These are phyloP conservation scores for Myioborus miniatus DNA, from an alignment of 2,797 vertebrate species.

Conservation along the genomic window DNA sequence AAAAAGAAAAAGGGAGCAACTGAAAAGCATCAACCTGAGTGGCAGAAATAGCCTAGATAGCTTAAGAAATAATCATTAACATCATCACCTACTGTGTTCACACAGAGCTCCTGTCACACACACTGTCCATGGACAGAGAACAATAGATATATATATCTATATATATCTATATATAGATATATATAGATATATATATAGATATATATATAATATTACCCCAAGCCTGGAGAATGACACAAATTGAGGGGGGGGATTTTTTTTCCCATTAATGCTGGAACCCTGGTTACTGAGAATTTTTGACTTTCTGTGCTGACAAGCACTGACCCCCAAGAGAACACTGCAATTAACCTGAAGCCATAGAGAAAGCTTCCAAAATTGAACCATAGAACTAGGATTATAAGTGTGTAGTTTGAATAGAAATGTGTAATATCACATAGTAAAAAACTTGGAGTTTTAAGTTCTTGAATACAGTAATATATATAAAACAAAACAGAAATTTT, in stretches of 20 bases:
- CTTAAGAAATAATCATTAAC: neutral
- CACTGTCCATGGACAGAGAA: neutral
- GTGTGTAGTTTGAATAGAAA: neutral
- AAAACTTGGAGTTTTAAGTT: neutral
- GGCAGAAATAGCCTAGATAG: neutral
- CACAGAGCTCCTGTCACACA: neutral
- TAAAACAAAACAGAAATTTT: neutral
- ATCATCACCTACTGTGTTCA: neutral
- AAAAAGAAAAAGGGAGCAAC: neutral
- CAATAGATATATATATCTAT: neutral
- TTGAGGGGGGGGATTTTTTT: neutral
- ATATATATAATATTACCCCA: neutral
- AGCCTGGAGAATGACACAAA: fast-evolving
- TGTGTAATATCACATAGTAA: neutral
- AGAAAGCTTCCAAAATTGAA: neutral
- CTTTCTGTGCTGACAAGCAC: neutral
- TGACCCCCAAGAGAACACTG: neutral
- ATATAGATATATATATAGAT: too few relatives aligned
- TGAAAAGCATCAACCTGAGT: neutral
- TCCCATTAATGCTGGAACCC: neutral
- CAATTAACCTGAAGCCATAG: neutral
- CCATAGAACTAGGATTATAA: neutral
- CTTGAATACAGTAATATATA: neutral
- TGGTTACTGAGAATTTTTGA: neutral
- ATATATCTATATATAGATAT: neutral